Conservation (phyloP, 2,797 vertebrate species). For the Rhinophrynus dorsalis region DNA sequence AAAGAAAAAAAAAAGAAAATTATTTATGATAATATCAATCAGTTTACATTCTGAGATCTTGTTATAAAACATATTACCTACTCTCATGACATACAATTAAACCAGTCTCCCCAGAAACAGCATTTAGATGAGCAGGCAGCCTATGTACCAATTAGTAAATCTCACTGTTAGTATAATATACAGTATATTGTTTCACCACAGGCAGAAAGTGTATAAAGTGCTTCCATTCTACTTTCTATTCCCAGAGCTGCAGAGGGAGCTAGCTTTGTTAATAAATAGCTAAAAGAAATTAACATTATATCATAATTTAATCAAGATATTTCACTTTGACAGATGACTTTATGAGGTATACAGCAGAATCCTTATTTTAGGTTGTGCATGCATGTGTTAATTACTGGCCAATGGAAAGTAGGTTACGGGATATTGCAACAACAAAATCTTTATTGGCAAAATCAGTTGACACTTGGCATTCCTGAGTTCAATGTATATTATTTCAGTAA, state of each 20-base stretch:
- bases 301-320: conserved; percentile 48
- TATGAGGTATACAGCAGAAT: conserved; percentile 27
- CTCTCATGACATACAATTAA: conserved; percentile 24
- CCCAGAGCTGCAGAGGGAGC: conserved; percentile 24
- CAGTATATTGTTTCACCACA: conserved; percentile 33
- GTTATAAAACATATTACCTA: not conserved
- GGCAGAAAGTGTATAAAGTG: conserved; percentile 20
- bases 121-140: conserved; percentile 14
- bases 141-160: conserved; percentile 18
- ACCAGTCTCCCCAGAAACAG: conserved; percentile 18
- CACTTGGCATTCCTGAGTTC: conserved; percentile 11
- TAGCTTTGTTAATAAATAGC: conserved; percentile 45
- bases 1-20: conserved; percentile 5
- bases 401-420: conserved; percentile 39
- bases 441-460: conserved; percentile 17
- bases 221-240: conserved; percentile 14
- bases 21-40: conserved; percentile 12
- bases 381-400: conserved; percentile 41
- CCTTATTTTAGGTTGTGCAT: conserved; percentile 45
- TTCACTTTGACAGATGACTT: conserved; percentile 46
- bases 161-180: conserved; percentile 31
- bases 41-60: conserved; percentile 8
- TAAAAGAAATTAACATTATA: conserved; percentile 43
- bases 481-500: not conserved
- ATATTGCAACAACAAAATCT: conserved; percentile 13